Base-by-base conservation (phyloP, 2,888 invertebrate species). In the Creontiades dilutus region DNA sequence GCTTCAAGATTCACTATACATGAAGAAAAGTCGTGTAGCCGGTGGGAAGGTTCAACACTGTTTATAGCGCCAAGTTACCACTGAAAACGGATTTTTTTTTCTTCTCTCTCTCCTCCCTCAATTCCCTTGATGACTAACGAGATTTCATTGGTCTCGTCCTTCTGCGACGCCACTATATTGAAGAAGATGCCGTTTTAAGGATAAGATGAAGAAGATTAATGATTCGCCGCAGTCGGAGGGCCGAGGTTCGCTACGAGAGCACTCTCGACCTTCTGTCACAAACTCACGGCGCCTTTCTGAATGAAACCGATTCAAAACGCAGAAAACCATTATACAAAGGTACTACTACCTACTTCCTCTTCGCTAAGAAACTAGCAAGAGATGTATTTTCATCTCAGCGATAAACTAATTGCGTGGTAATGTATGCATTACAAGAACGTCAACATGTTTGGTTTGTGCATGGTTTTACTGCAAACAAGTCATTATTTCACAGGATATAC, bases 1-100 rank as follows among this genome's bases (percentile, higher is more conserved):
- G 75, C 86, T 68, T 37, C 48, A 28, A 85, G 28, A 85, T 85
- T 85, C 85, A 55, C 86, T 23, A 46, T 47, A 81, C 46, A 46
- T 78, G 81, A 81, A 48, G 81, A 81, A 46, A n/a, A 61, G n/a
- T 61, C 61, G 61, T 61, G 61, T 61, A 61, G 61, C 61, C 61
- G 61, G 61, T n/a, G 19, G 61, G 61, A 19, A n/a, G 61, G n/a
- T 19, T 61, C 61, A 61, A 61, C 61, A 61, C 61, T 61, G 61
- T 61, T n/a, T 61, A 61, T 61, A 61, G n/a, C 61, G 61, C 61
- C 61, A 61, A 61, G 16, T 16, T 9, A n/a, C 19, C 61, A 16
- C n/a, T 19, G 61, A 16, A n/a, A 9, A 52, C 13, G 61, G 19
- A 61, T 61, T 61, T 61, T 61, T 61, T 61, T 37, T 37, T 37